Base-by-base conservation (phyloP, 2,113 vertebrate species). In the Arizona elegans region DNA sequence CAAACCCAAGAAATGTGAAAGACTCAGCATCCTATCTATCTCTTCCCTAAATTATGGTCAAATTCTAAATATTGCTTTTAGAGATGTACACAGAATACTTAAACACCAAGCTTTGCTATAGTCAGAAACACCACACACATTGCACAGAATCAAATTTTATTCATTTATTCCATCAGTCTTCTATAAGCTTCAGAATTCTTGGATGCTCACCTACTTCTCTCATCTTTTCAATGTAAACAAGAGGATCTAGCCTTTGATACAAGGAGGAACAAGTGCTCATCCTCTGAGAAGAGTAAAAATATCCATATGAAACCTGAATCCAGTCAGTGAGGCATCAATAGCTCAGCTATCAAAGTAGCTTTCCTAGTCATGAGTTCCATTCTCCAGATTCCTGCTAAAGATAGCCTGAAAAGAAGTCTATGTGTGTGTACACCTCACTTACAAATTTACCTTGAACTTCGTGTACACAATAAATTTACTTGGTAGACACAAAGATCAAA, bases 341-440 rank as follows among this genome's bases (percentile, higher is more conserved):
- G 52, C 70, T 95, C 95, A 95, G 95, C 91, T 95, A 93, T 47
- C 94, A 94, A 87, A 21, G 52, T 90, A 92, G 95, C 94, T 93
- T 62, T 6, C 92, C 93, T 95, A 95, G 95, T 93, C 95, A 92
- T 92, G 92, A 95, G 93, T 89, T 93, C 92, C 91, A 90, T 92
- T 87, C 86, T 91, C 93, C 91, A 87, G 91, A 96, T 95, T 94
- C 95, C 91, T 93, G 95, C 95, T 95, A 87, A 94, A 94, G 94
- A 95, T 52, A 95, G 91, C 92, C 93, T 19, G 15, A 91, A 33
- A 47, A 93, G 88, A 92, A 47, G 33, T n/a, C 50, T 29, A 85
- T 94, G 24, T 3, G 59, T 8, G 29, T 23, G 58, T 0, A 2
- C n/a, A 26, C 52, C 8, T 58, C 21, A 24, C 8, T 88, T 26